Evolutionary conservation across 2,888 invertebrate species (phyloP), one percentile per base, ranked within the genome.

Genomic region (Cheilosia vernalis): DNA sequence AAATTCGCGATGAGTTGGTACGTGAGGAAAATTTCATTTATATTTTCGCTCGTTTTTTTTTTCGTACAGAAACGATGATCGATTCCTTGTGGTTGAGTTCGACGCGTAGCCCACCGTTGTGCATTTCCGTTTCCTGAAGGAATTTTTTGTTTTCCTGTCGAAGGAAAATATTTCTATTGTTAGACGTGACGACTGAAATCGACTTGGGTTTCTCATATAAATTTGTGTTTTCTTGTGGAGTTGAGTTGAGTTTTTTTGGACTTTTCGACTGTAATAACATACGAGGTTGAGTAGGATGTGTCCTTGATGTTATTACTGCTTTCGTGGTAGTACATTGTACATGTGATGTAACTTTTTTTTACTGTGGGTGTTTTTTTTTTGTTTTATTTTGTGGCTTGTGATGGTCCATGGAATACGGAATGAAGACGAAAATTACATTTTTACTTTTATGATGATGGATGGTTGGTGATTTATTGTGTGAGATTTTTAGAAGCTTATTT

Each of bases 381-480:
- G 7, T 37, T 13, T 17, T 1, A 24, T 24, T 44, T 49, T 51
- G 27, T 72, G 27, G 17, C n/a, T 53, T 70, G n/a, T 42, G 42
- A 21, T 53, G 40, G 51, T 30, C 19, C 27, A 19, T 19, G 67
- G 51, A 17, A 51, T 33, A 66, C 27, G 77, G 24, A 60, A 63
- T 58, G 66, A 37, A 58, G 67, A 51, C 33, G 73, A 74, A 74
- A 74, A 84, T 79, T 84, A 69, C 74, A 74, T 83, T 83, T 78
- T 73, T 73, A 78, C 83, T 63, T 79, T 84, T 84, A 84, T 79
- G 79, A 74, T 79, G 83, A 84, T 84, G 83, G 74, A 84, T 79
- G 83, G 78, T 55, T 79, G 79, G 79, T 74, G 79, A 84, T 84
- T 84, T 74, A 69, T 79, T 74, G 73, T 84, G 72, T 49, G 49